Percentiles rank a stretch among this genome's conserved stretches.
These are phyloP conservation scores for Papilio polytes DNA, from an alignment of 1,140 invertebrate species.

Conservation along the genomic window DNA sequence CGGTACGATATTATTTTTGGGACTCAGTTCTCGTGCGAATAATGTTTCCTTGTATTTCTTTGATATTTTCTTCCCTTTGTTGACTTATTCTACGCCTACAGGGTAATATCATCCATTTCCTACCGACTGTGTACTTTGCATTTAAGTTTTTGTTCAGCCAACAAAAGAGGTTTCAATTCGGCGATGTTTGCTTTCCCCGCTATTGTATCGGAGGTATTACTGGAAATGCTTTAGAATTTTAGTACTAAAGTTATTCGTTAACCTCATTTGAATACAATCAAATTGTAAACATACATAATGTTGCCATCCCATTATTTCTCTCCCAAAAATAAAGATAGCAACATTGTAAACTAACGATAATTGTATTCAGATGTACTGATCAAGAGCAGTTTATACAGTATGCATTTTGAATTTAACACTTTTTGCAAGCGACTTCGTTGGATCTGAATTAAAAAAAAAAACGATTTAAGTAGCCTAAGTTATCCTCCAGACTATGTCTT, in stretches of 20 bases:
- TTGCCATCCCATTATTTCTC: neutral
- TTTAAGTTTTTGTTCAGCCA: neutral
- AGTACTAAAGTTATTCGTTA: neutral
- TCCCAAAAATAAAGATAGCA: too few relatives aligned
- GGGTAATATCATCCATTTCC: slow-evolving; percentile 21
- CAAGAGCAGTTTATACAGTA: too few relatives aligned
- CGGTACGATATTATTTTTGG: slow-evolving; percentile 18
- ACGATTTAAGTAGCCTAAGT: too few relatives aligned
- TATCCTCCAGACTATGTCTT: too few relatives aligned
- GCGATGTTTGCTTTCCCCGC: neutral
- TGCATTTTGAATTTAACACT: too few relatives aligned
- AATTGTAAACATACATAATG: too few relatives aligned
- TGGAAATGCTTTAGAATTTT: neutral
- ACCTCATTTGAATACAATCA: too few relatives aligned
- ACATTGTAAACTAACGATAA: too few relatives aligned
- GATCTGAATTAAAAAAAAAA: too few relatives aligned
- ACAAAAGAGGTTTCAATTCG: slow-evolving; percentile 16
- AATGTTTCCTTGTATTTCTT: slow-evolving; percentile 28
- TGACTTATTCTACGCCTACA: slow-evolving; percentile 18
- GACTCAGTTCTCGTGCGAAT: slow-evolving; percentile 19
- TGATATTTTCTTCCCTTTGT: slow-evolving; percentile 25
- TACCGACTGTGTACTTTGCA: neutral
- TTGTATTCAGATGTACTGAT: neutral
- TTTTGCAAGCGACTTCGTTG: too few relatives aligned
- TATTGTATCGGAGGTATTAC: neutral